Base-by-base conservation (phyloP, 1,140 invertebrate species). In the Ganaspis sp. region DNA sequence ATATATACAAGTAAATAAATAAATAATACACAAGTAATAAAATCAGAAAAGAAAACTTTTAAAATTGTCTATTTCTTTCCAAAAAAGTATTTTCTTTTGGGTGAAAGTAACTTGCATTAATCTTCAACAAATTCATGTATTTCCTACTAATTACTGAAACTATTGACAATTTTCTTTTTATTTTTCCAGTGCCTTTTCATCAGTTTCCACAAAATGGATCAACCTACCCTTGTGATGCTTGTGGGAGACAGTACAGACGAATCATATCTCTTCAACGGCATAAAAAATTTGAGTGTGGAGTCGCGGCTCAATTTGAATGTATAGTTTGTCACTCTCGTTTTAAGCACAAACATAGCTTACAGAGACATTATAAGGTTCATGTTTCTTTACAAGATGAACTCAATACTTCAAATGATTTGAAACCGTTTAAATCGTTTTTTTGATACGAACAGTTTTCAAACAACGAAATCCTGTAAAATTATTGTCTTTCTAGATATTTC, bases 261-360 rank as follows among this genome's bases (percentile, higher is more conserved):
- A 71, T 85, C 0, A 86, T 89, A n/a, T 88, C 87, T n/a, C 71
- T 90, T 26, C 88, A 87, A 17, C 87, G 90, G 0, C 90, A 90
- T 78, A 86, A 90, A 77, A 85, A 81, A 53, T 83, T 90, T 26
- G 90, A 91, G 73, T 91, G 89, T 73, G 89, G 89, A n/a, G 88
- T 91, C 74, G 87, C 87, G 17, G 90, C 90, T 0, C 85, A 90
- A 70, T 90, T 87, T 75, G 85, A 86, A 40, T 91, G 90, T 54
- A 83, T 86, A n/a, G 79, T 89, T 0, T 91, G 89, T 78, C 85
- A 88, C 23, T 79, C 85, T 9, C 85, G 84, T 70, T 90, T 91
- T 81, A 90, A 90, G 69, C 88, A 91, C 83, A 90, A 89, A 26
- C 89, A 90, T 79, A 89, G 88, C 38, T 79, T 90, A 11, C 77